Percentiles rank a stretch among this genome's conserved stretches.
phyloP scores from a whole-genome alignment of 2,888 invertebrate genomes.

The Drosophila trichaetosa region DNA sequence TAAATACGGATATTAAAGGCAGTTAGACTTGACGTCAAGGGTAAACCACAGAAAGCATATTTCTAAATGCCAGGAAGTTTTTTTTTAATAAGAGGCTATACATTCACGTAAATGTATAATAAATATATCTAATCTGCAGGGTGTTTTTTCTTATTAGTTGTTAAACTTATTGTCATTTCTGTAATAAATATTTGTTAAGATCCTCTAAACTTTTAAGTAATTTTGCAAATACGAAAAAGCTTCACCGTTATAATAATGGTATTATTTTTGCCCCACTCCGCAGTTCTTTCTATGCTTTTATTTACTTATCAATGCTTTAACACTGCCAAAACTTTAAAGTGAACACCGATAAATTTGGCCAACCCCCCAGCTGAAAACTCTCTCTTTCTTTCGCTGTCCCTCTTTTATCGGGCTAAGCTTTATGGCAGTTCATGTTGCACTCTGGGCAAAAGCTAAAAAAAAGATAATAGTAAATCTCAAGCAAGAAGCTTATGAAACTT shows the following conservation, averaged over 20 bases:
- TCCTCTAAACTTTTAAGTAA: not conserved
- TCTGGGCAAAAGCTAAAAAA: constrained; percentile 23
- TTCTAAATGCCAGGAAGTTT: not conserved
- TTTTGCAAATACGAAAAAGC: not conserved
- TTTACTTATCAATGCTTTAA: not conserved
- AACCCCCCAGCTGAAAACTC: not conserved
- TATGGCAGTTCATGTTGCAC: constrained; percentile 39
- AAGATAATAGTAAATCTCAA: constrained; percentile 28
- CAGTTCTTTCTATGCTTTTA: not conserved
- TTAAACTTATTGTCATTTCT: not conserved
- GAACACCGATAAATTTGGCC: constrained; percentile 3
- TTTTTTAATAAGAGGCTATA: not conserved
- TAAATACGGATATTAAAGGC: not conserved
- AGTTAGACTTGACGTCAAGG: not conserved
- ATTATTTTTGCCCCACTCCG: not conserved
- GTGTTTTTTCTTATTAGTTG: not conserved
- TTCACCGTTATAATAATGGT: not conserved
- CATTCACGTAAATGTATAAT: not conserved
- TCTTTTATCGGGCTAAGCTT: constrained; percentile 46
- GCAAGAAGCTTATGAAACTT: constrained; percentile 67
- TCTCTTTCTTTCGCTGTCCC: not conserved
- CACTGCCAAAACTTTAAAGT: constrained; percentile 1
- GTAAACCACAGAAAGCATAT: not conserved
- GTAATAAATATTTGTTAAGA: not conserved
- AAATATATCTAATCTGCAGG: not conserved